A percentile compares a stretch with the other conserved stretches of the same genome.
These are phyloP conservation scores for Anser brachyrhynchus DNA, from an alignment of 2,113 vertebrate species.

Conservation along the genomic window DNA sequence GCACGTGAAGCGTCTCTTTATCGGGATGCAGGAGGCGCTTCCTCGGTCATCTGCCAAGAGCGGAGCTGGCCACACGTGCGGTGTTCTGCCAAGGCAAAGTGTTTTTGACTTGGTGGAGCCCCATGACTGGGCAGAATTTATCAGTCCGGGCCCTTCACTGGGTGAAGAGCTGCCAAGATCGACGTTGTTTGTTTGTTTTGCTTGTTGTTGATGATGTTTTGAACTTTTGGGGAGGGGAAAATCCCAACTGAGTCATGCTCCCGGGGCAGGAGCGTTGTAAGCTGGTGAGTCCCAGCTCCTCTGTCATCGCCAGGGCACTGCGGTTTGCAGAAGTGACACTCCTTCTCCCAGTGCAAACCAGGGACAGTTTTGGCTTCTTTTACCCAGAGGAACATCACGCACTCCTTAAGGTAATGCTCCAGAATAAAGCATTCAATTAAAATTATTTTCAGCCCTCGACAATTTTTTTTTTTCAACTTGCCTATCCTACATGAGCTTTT, in stretches of 20 bases:
- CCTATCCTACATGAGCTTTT: neutral
- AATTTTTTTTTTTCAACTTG: neutral
- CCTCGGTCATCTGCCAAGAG: neutral
- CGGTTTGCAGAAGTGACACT: neutral
- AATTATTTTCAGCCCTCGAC: neutral
- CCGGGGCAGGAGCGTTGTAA: neutral
- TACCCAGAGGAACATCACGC: neutral
- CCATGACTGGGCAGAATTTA: neutral
- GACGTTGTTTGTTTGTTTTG: neutral
- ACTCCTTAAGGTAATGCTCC: neutral
- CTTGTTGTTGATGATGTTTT: neutral
- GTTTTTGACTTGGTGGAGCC: neutral
- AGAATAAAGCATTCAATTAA: accelerated
- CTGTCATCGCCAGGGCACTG: neutral
- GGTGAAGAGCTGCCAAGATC: neutral
- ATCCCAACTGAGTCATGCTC: neutral
- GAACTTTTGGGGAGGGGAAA: no score
- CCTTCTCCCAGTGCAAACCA: neutral
- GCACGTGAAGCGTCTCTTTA: accelerated
- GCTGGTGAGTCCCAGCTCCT: neutral
- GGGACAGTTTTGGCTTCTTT: neutral
- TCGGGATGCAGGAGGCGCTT: neutral
- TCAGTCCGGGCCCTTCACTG: neutral
- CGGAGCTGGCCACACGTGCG: accelerated
- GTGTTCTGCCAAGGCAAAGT: neutral